phyloP scores from a whole-genome alignment of 2,888 invertebrate species.

The Nycteola revayana region DNA sequence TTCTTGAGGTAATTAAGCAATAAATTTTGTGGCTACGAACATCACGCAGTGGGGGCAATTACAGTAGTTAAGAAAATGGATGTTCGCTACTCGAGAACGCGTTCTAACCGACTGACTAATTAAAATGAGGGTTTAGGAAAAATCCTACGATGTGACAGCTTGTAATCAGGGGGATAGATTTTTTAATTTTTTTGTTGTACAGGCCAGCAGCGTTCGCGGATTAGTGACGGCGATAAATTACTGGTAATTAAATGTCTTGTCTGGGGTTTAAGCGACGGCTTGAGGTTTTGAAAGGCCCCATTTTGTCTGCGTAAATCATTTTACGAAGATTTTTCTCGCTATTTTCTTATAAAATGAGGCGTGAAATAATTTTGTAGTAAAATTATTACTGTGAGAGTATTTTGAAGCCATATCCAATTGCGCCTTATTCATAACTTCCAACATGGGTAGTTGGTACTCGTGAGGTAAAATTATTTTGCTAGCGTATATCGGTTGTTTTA shows the following conservation, averaged over 20 bases:
- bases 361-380: not conserved
- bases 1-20: constrained; percentile 82
- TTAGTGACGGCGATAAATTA: constrained; percentile 76
- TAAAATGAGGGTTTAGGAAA: constrained; percentile 77
- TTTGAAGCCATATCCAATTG: too few species aligned
- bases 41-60: constrained; percentile 77
- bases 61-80: constrained; percentile 77
- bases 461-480: too few species aligned
- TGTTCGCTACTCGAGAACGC: constrained; percentile 56
- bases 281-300: constrained; percentile 29
- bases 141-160: constrained; percentile 79
- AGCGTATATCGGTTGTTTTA: too few species aligned
- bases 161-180: constrained; percentile 79
- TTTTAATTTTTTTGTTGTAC: constrained; percentile 55
- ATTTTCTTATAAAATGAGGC: not conserved
- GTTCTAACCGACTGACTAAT: constrained; percentile 68
- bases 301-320: constrained; percentile 43
- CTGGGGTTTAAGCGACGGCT: constrained; percentile 41
- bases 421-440: too few species aligned
- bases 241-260: constrained; percentile 74
- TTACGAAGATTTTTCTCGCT: constrained; percentile 30
- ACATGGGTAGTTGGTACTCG: too few species aligned
- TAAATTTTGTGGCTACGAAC: constrained; percentile 80
- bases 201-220: constrained; percentile 61
- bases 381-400: too few species aligned